phyloP scores from a whole-genome alignment of 2,797 vertebrate species.

The Poecile montanus region DNA sequence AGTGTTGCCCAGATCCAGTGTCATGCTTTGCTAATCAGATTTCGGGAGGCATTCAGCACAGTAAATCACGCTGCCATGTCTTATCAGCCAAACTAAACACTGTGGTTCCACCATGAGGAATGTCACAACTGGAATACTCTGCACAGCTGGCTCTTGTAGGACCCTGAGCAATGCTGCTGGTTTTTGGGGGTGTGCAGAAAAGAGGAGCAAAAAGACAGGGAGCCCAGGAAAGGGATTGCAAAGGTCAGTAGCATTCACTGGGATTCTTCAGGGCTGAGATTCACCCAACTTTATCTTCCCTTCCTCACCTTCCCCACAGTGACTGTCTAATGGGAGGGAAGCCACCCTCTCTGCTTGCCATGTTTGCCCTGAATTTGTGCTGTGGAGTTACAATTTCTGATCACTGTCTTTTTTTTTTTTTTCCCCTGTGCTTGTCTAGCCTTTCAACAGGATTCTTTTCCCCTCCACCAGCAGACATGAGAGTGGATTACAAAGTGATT shows the following conservation, averaged over 20 bases:
- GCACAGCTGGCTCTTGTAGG: not conserved
- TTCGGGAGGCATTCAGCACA: not conserved
- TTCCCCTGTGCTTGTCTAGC: not conserved
- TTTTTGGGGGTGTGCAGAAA: not conserved
- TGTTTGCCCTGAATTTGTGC: not conserved
- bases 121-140: not conserved
- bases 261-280: not conserved
- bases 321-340: not conserved
- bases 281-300: not conserved
- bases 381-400: not conserved
- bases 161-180: not conserved
- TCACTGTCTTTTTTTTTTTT: not conserved
- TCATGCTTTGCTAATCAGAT: slow-evolving; percentile 17
- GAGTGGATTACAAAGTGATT: not conserved
- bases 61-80: not conserved
- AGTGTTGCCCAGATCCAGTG: not conserved
- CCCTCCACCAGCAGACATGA: accelerated
- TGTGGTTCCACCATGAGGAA: not conserved
- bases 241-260: not conserved
- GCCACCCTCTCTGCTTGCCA: not conserved
- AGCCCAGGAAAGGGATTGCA: not conserved
- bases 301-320: not conserved
- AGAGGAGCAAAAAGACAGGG: not conserved
- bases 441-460: slow-evolving; percentile 10
- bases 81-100: not conserved